These are phyloP conservation scores for Xanthia icteritia DNA, from an alignment of 2,888 invertebrate genomes.

Conservation along the genomic window DNA sequence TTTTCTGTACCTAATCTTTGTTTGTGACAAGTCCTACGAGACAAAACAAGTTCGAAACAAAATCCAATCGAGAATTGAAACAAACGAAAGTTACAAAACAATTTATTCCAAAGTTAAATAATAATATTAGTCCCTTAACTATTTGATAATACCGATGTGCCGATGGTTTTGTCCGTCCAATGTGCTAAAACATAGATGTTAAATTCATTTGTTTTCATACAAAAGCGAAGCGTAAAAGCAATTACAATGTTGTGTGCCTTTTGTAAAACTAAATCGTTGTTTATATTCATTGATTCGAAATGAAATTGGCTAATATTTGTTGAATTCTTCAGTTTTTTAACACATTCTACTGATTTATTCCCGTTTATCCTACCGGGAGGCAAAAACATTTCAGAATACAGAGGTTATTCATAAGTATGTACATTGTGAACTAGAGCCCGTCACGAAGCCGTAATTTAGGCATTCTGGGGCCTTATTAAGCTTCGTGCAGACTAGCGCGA, in stretches of 20 bases:
- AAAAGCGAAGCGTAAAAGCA: constrained; percentile 40
- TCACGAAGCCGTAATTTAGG: too few relatives aligned
- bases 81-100: constrained; percentile 5
- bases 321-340: constrained; percentile 18
- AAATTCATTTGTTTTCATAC: constrained; percentile 38
- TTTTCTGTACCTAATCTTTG: neutral
- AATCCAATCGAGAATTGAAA: neutral
- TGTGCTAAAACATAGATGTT: constrained; percentile 3
- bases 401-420: neutral
- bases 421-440: too few relatives aligned
- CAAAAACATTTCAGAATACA: neutral
- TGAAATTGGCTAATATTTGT: constrained; percentile 30
- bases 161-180: neutral
- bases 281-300: constrained; percentile 36
- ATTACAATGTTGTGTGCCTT: constrained; percentile 28
- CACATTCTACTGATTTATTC: constrained; percentile 3
- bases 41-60: too few relatives aligned
- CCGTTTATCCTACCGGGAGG: neutral
- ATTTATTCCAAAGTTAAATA: neutral
- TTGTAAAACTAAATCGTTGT: constrained; percentile 41
- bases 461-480: too few relatives aligned
- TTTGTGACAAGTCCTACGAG: neutral
- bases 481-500: too few relatives aligned
- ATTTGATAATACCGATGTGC: neutral
- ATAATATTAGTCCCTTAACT: neutral